phyloP scores from a whole-genome alignment of 2,113 vertebrate species.

The Sapajus apella region DNA sequence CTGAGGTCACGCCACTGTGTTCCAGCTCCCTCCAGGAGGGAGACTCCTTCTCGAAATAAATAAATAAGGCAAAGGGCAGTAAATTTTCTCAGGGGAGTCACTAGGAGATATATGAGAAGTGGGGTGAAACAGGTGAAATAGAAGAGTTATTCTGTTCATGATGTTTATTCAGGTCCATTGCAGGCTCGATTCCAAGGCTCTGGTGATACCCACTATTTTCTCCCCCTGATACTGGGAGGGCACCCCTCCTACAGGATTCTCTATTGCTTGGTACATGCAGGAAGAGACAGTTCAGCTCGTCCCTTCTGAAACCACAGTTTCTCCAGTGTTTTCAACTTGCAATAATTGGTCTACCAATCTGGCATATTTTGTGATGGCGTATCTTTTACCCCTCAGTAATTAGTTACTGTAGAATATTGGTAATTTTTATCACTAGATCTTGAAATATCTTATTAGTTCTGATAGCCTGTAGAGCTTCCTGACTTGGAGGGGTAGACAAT shows the following conservation, averaged over 20 bases:
- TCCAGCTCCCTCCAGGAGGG: no score
- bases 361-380: background rate
- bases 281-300: background rate
- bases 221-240: background rate
- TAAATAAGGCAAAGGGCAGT: background rate
- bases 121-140: background rate
- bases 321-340: background rate
- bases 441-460: slow-evolving; percentile 11
- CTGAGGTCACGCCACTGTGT: no score
- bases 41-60: no score
- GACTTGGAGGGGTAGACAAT: background rate
- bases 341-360: background rate
- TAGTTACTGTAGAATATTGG: background rate
- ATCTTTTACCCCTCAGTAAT: background rate
- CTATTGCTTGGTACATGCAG: background rate
- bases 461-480: background rate
- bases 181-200: background rate
- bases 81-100: background rate
- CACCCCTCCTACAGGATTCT: background rate
- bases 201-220: background rate
- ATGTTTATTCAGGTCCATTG: background rate
- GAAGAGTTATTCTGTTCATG: background rate
- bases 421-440: background rate
- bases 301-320: background rate
- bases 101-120: background rate